phyloP scores from a whole-genome alignment of 1,140 invertebrate species.

The Probaryconus sp. region DNA sequence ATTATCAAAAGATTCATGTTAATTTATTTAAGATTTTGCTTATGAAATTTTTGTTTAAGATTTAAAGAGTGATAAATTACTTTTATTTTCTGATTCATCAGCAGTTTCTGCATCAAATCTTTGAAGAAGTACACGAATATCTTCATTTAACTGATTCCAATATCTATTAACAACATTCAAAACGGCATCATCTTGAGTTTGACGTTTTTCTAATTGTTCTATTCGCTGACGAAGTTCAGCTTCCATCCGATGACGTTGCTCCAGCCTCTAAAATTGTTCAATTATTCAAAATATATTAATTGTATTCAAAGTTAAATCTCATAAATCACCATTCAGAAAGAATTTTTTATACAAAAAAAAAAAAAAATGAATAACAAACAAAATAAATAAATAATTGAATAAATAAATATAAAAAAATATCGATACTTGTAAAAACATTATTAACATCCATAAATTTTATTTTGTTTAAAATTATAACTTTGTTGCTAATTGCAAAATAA shows the following conservation, averaged over 20 bases:
- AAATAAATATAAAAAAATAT: too few species aligned
- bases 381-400: too few species aligned
- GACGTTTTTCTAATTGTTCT: constrained; percentile 97
- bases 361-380: too few species aligned
- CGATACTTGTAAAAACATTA: too few species aligned
- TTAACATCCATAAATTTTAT: too few species aligned
- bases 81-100: constrained; percentile 96
- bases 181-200: constrained; percentile 98
- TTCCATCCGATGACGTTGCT: constrained; percentile 93
- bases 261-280: constrained; percentile 83
- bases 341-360: too few species aligned
- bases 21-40: neutral
- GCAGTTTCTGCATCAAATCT: constrained; percentile 98
- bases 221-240: constrained; percentile 94
- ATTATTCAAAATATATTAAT: neutral
- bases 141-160: constrained; percentile 98
- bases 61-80: constrained; percentile 77
- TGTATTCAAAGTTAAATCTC: too few species aligned
- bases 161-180: constrained; percentile 98
- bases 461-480: too few species aligned
- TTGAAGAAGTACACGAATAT: constrained; percentile 94
- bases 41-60: constrained; percentile 1
- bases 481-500: too few species aligned
- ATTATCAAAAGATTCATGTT: constrained; percentile 8
- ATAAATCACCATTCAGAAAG: too few species aligned